A percentile compares a stretch with the other conserved stretches of the same genome.
Conservation (phyloP, 64 coral and sea anemone species). For the Pocillopora verrucosa region DNA sequence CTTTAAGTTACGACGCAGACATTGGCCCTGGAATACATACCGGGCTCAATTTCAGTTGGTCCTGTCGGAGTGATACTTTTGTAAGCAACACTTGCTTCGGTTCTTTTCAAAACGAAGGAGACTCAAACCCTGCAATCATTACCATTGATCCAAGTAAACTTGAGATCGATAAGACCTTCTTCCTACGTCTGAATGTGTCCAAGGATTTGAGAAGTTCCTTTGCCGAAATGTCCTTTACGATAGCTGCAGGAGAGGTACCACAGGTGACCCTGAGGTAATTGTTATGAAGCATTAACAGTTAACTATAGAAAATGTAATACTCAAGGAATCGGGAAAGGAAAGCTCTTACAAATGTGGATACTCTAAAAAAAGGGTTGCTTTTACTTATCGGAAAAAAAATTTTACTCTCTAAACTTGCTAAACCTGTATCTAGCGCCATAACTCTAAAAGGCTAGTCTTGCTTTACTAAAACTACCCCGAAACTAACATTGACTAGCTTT, state of each 20-base stretch:
- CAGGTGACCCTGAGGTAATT: not conserved
- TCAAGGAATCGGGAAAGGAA: no score
- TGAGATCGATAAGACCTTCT: not conserved
- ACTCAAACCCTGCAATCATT: not conserved
- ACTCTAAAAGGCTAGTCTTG: no score
- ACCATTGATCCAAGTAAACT: not conserved
- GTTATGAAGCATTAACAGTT: not conserved
- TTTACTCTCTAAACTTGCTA: no score
- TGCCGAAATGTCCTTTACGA: not conserved
- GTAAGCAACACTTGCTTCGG: not conserved
- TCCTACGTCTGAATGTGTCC: not conserved
- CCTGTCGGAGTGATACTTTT: not conserved
- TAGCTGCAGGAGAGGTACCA: not conserved
- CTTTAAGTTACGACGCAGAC: not conserved
- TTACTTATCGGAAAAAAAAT: no score
- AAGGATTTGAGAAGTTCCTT: not conserved
- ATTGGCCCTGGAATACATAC: not conserved
- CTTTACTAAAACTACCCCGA: no score
- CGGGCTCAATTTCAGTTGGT: not conserved
- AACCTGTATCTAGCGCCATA: no score
- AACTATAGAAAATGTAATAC: no score
- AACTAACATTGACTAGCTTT: no score
- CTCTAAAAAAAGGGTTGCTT: no score
- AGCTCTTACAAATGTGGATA: no score
- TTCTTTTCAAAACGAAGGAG: not conserved